Base-by-base conservation (phyloP, 2,113 vertebrate species). In the Gnathochromis pfefferi region DNA sequence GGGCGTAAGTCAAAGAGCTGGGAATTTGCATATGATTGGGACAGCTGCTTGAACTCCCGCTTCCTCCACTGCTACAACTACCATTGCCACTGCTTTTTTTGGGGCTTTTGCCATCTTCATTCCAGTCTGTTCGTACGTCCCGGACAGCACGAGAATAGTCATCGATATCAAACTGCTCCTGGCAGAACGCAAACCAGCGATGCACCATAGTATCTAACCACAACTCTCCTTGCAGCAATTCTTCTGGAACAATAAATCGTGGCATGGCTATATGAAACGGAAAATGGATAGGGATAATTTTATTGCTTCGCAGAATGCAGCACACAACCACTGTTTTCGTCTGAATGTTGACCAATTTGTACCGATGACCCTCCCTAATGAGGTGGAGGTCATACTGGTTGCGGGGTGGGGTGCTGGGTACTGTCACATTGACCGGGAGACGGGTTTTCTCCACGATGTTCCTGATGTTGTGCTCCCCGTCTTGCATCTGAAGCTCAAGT, bases 401-500 rank as follows among this genome's bases (percentile, higher is more conserved):
- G 65, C 99, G 96, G 0, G 99, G 99, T 0, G 99, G 98, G 2
- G 97, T 96, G 81, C 96, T 96, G 0, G 99, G 98, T 85, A 99
- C 99, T 0, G 97, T 97, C 81, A 99, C 99, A 0, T 99, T 99
- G 33, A 99, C 99, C 0, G 99, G 99, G 65, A 99, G 96, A 45
- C 98, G 95, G 3, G 98, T 99, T 94, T 99, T 99, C 87, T 99
- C 99, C 58, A 99, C 99, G 2, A 99, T 99, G 93, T 98, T 98
- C 91, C 99, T 97, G 93, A 99, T 99, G 1, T 97, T 99, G 95
- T 99, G 98, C 81, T 99, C 98, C 0, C 99, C 99, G 55, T 99
- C 98, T 84, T 99, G 99, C 98, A 99, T 99, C 95, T 99, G 98
- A 26, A 99, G 97, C 90, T 99, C 98, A 92, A 99, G 91, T 0